phyloP scores from a whole-genome alignment of 1,140 invertebrate genomes.

The Venturia canescens region DNA sequence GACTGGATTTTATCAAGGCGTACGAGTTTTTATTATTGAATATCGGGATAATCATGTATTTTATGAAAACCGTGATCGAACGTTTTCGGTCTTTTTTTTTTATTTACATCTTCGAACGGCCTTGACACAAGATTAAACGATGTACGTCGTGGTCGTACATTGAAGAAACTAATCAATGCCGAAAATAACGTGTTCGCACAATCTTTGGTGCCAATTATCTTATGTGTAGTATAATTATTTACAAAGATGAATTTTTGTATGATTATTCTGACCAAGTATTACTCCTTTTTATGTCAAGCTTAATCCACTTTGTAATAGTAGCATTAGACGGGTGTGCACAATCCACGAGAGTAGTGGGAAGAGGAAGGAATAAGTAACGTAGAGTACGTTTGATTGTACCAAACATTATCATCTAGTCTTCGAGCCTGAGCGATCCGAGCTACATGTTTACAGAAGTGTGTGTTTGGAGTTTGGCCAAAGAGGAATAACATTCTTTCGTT shows the following conservation, averaged over 20 bases:
- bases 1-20: neutral
- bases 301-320: constrained; percentile 50
- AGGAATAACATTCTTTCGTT: neutral
- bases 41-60: no score
- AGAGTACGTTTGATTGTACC: constrained; percentile 60
- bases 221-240: constrained; percentile 37
- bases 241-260: constrained; percentile 53
- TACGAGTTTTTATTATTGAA: no score
- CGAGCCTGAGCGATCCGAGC: constrained; percentile 56
- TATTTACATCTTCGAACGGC: no score
- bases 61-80: no score
- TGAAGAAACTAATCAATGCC: no score
- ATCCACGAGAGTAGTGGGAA: constrained; percentile 39
- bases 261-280: constrained; percentile 57
- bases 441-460: neutral
- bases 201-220: constrained; percentile 33
- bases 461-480: neutral
- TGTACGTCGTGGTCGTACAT: no score
- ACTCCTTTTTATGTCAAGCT: constrained; percentile 44
- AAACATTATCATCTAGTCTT: constrained; percentile 68
- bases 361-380: neutral
- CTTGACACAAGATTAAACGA: no score
- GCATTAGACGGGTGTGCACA: constrained; percentile 37
- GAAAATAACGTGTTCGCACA: neutral
- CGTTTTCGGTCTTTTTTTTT: no score